phyloP scores from a whole-genome alignment of 2,888 invertebrate genomes.

The Sinotaia quadrata region DNA sequence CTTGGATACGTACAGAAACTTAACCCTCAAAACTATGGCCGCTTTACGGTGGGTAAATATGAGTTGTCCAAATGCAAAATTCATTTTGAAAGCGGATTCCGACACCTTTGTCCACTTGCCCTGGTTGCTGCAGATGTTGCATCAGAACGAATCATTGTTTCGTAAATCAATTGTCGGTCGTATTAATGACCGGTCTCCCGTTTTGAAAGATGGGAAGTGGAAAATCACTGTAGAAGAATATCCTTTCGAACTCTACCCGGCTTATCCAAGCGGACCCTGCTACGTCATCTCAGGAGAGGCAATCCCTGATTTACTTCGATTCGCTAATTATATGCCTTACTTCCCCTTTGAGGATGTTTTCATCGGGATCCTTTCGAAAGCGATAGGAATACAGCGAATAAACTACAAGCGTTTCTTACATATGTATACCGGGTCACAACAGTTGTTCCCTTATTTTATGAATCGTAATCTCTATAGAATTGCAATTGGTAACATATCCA shows the following conservation, averaged over 20 bases:
- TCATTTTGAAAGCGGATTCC: constrained; percentile 3
- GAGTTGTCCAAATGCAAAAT: neutral
- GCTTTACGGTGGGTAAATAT: neutral
- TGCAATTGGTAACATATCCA: too few relatives aligned
- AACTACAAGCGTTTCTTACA: neutral
- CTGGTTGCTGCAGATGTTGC: neutral
- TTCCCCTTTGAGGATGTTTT: neutral
- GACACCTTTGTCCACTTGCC: constrained; percentile 16
- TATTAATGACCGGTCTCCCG: neutral
- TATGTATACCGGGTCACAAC: too few relatives aligned
- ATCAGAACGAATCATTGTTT: neutral
- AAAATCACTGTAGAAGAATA: neutral
- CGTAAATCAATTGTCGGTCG: neutral
- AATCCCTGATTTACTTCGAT: neutral
- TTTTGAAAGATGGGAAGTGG: neutral
- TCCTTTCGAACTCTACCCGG: neutral
- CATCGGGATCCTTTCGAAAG: neutral
- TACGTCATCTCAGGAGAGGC: neutral
- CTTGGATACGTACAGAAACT: constrained; percentile 9
- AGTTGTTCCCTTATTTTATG: too few relatives aligned
- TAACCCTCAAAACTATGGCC: neutral
- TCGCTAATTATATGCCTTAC: neutral
- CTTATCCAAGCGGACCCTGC: neutral
- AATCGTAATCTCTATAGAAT: too few relatives aligned
- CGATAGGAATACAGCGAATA: neutral